phyloP scores from a whole-genome alignment of 2,113 vertebrate genomes.

The Bos javanicus region DNA sequence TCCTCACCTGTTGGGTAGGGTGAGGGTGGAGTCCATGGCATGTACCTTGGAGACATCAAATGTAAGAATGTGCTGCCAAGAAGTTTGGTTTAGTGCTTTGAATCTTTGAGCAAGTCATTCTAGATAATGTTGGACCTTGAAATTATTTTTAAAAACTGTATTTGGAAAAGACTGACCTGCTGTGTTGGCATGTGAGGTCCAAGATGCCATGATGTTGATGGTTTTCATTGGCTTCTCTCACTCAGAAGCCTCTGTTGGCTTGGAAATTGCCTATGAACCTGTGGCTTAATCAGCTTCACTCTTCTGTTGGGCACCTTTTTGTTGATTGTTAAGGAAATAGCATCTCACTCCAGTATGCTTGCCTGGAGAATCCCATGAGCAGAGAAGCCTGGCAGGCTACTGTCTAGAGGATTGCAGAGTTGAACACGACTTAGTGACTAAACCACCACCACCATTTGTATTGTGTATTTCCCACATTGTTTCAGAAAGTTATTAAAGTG shows the following conservation, averaged over 20 bases:
- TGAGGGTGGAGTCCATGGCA: neutral
- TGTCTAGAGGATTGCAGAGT: neutral
- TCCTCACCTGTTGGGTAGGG: neutral
- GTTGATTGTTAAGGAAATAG: neutral
- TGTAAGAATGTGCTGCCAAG: neutral
- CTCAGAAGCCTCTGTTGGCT: neutral
- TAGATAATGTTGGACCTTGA: neutral
- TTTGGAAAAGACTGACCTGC: neutral
- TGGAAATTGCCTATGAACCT: neutral
- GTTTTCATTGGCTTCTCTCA: neutral
- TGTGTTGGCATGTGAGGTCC: neutral
- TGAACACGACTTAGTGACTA: neutral
- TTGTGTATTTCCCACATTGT: neutral
- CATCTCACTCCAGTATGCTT: neutral
- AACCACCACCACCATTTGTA: neutral
- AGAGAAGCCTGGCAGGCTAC: neutral
- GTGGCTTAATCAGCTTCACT: neutral
- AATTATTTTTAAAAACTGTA: neutral
- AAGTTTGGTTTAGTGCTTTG: conserved; percentile 2
- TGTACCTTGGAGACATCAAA: neutral
- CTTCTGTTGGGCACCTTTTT: neutral
- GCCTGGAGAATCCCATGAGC: neutral
- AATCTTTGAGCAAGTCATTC: conserved; percentile 8
- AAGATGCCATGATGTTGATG: neutral
- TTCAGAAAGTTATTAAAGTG: neutral